A percentile compares a stretch with the other conserved stretches of the same genome.
phyloP scores from a whole-genome alignment of 2,113 vertebrate species.

The Isichthys henryi region DNA sequence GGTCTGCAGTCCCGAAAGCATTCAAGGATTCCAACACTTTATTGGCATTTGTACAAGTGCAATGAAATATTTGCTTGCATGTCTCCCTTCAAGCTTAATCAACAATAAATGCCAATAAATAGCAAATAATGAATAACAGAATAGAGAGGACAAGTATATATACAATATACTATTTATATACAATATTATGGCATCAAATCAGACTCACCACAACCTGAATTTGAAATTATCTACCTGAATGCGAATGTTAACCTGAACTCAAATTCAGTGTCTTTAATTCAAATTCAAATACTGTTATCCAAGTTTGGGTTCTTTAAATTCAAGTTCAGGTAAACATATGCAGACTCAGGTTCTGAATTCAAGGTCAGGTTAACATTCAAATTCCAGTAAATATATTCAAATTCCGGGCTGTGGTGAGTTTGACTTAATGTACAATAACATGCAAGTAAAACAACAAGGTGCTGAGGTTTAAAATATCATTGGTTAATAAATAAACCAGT shows the following conservation, averaged over 20 bases:
- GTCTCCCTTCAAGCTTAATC: not conserved
- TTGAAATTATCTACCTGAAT: too few relatives aligned
- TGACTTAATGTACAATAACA: too few relatives aligned
- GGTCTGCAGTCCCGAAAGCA: not conserved
- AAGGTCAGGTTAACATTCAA: too few relatives aligned
- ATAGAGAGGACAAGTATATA: not conserved
- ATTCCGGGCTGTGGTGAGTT: too few relatives aligned
- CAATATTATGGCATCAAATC: not conserved
- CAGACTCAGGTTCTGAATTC: too few relatives aligned
- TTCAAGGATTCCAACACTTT: not conserved
- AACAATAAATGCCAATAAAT: not conserved
- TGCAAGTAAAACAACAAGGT: not conserved
- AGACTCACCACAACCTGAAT: too few relatives aligned
- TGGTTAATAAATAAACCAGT: not conserved
- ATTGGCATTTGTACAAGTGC: not conserved
- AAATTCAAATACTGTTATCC: too few relatives aligned
- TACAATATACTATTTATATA: not conserved
- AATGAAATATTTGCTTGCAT: not conserved
- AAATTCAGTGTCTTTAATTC: too few relatives aligned
- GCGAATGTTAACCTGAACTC: too few relatives aligned
- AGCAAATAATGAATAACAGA: not conserved
- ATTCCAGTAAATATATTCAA: too few relatives aligned
- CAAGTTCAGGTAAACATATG: too few relatives aligned
- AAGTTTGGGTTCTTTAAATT: too few relatives aligned
- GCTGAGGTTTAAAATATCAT: not conserved